These are phyloP conservation scores for Choristoneura fumiferana DNA, from an alignment of 1,140 invertebrate species.

Conservation along the genomic window DNA sequence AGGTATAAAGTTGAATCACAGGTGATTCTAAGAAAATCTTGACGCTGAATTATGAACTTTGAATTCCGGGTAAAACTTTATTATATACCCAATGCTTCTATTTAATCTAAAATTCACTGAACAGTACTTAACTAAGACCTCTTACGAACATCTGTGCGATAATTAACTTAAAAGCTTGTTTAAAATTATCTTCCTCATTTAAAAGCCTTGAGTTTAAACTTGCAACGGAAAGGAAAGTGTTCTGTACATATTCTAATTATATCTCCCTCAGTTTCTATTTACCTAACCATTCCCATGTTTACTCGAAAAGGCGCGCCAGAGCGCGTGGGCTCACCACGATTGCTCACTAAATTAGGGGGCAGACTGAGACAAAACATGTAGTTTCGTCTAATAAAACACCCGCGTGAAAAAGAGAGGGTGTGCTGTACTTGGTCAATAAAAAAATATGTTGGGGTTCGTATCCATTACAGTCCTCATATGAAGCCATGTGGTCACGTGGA, in stretches of 20 bases:
- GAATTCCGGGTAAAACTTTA: not conserved
- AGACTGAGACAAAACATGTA: constrained; percentile 62
- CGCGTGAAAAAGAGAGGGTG: constrained; percentile 44
- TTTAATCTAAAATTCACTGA: not conserved
- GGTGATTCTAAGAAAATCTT: not conserved
- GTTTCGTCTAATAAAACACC: constrained; percentile 37
- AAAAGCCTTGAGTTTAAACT: constrained; percentile 21
- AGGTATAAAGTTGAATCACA: not conserved
- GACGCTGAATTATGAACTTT: constrained; percentile 7
- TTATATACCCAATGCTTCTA: not conserved
- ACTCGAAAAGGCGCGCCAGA: constrained; percentile 66
- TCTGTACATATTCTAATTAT: constrained; percentile 72
- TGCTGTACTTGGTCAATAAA: constrained; percentile 54
- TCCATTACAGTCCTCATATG: constrained; percentile 41
- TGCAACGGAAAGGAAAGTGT: constrained; percentile 32
- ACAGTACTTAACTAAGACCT: constrained; percentile 9
- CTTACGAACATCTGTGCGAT: constrained; percentile 11
- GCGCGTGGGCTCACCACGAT: constrained; percentile 54
- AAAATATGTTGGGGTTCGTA: constrained; percentile 48
- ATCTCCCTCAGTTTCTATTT: constrained; percentile 72
- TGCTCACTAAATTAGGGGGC: constrained; percentile 64
- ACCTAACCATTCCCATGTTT: constrained; percentile 65
- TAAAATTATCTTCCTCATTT: constrained; percentile 14
- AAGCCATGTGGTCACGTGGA: constrained; percentile 27
- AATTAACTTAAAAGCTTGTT: constrained; percentile 17